These are phyloP conservation scores for Luperina testacea DNA, from an alignment of 2,888 invertebrate species.

Conservation along the genomic window DNA sequence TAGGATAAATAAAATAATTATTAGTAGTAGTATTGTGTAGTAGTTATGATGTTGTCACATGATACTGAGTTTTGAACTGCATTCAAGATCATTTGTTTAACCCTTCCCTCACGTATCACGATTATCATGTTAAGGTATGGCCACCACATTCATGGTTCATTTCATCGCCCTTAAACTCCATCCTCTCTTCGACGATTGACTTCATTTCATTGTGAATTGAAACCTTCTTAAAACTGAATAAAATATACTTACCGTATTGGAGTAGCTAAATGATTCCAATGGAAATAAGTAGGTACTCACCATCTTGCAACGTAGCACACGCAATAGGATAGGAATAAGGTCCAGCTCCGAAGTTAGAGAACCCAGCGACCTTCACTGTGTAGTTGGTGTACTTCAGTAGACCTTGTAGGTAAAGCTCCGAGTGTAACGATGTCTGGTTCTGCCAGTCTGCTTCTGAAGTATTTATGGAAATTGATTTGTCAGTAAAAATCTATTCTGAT, in stretches of 20 bases:
- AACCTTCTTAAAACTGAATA: background rate
- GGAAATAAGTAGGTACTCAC: background rate
- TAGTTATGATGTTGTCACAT: background rate
- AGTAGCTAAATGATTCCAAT: background rate
- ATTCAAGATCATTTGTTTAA: background rate
- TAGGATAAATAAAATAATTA: too few relatives aligned
- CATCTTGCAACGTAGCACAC: constrained; percentile 95
- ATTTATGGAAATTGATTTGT: too few relatives aligned
- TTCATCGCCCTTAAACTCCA: background rate
- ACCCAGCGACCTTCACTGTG: constrained; percentile 95
- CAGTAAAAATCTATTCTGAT: too few relatives aligned
- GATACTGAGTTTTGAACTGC: background rate
- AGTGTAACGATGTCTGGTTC: constrained; percentile 91
- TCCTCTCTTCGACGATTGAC: background rate
- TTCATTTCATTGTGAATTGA: background rate
- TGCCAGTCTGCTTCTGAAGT: constrained; percentile 83
- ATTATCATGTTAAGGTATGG: background rate
- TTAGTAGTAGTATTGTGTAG: too few relatives aligned
- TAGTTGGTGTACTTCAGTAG: constrained; percentile 96
- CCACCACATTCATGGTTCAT: background rate
- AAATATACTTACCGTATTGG: background rate
- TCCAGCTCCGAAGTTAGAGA: constrained; percentile 95
- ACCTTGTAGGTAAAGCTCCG: constrained; percentile 94
- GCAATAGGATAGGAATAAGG: constrained; percentile 93
- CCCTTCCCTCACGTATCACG: background rate